A percentile compares a stretch with the other conserved stretches of the same genome.
phyloP scores from a whole-genome alignment of 2,888 invertebrate genomes.

The Campopleginae sp. region DNA sequence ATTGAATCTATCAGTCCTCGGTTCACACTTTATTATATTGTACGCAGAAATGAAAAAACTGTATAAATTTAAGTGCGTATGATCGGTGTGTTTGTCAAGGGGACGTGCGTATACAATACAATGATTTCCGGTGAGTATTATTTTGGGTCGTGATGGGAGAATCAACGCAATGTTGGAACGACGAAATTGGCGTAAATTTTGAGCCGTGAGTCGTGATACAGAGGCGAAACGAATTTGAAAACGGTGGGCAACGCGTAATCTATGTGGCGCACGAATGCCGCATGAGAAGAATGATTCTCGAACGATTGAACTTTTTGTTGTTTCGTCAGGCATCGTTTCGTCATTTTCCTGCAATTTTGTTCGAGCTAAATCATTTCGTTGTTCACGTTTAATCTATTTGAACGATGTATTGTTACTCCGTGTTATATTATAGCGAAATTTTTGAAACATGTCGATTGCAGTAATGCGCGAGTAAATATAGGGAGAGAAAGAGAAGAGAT shows the following conservation, averaged over 20 bases:
- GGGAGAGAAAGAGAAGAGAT: neutral
- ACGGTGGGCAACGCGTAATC: neutral
- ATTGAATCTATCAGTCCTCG: slow-evolving; percentile 42
- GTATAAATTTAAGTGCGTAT: neutral
- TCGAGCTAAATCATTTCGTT: neutral
- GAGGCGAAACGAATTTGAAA: neutral
- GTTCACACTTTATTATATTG: neutral
- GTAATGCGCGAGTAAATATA: neutral
- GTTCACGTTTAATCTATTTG: neutral
- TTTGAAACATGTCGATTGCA: neutral
- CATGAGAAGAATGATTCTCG: neutral
- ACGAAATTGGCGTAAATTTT: neutral
- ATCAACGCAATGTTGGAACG: neutral
- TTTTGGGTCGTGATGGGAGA: slow-evolving; percentile 17
- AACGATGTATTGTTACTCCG: neutral
- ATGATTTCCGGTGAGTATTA: slow-evolving; percentile 39
- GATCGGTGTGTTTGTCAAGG: neutral
- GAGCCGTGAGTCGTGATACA: neutral
- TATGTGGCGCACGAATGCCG: neutral
- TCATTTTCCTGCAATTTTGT: neutral
- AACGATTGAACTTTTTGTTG: neutral
- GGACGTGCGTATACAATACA: slow-evolving; percentile 25
- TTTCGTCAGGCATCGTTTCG: neutral
- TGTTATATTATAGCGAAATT: too few relatives aligned
- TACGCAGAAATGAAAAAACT: neutral